Percentiles rank a stretch among this genome's conserved stretches.
Conservation (phyloP, 2,888 invertebrate genomes). For the Cantharis rufa region DNA sequence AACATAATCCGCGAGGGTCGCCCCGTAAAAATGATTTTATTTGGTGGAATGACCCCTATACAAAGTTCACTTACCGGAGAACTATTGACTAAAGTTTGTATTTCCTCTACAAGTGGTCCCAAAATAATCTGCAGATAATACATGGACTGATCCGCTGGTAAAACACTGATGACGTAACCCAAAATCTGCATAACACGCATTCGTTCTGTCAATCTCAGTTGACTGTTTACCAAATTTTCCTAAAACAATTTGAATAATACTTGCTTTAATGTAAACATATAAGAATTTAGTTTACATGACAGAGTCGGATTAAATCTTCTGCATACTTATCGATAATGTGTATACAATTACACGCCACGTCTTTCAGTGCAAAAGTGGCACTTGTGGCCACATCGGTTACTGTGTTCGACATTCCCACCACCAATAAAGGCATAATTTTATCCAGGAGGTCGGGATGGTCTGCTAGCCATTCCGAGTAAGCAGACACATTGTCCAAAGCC, state of each 20-base stretch:
- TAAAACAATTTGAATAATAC: constrained; percentile 44
- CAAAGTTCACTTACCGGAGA: constrained; percentile 54
- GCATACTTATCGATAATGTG: constrained; percentile 75
- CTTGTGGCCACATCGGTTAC: constrained; percentile 70
- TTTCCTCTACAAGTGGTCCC: constrained; percentile 67
- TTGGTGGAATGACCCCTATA: no score
- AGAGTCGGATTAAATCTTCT: constrained; percentile 73
- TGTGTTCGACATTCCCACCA: constrained; percentile 66
- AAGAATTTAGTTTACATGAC: constrained; percentile 58
- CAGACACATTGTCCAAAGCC: constrained; percentile 77
- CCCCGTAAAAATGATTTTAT: no score
- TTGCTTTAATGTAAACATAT: background rate
- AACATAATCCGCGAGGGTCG: no score
- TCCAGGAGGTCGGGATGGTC: constrained; percentile 70
- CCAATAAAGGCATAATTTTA: constrained; percentile 69
- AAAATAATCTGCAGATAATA: constrained; percentile 71
- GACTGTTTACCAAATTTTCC: constrained; percentile 60
- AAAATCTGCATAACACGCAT: constrained; percentile 77
- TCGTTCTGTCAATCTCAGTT: constrained; percentile 68
- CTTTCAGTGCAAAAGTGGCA: constrained; percentile 87
- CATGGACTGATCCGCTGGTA: constrained; percentile 67
- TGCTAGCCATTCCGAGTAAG: constrained; percentile 86
- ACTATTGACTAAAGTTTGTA: constrained; percentile 60
- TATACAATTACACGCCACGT: constrained; percentile 82
- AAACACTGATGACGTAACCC: constrained; percentile 72